These are phyloP conservation scores for Euwallacea similis DNA, from an alignment of 1,140 invertebrate genomes.

Conservation along the genomic window DNA sequence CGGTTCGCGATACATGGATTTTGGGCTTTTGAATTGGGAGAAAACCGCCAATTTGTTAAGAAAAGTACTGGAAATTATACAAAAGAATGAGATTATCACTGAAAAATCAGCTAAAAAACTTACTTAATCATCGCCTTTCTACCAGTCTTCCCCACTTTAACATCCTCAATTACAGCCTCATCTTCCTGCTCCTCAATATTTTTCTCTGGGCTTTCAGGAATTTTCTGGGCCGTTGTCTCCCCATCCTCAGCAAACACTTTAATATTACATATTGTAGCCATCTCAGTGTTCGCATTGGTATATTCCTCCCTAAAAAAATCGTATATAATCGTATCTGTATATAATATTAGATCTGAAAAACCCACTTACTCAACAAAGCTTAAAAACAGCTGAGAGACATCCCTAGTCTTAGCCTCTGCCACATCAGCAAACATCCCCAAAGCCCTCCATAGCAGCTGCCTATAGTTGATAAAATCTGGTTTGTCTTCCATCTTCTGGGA, in stretches of 20 bases:
- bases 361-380: constrained; percentile 68
- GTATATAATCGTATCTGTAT: neutral
- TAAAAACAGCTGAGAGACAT: constrained; percentile 76
- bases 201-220: constrained; percentile 48
- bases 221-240: neutral
- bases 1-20: constrained; percentile 72
- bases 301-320: constrained; percentile 54
- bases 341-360: constrained; percentile 1
- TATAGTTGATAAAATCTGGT: constrained; percentile 73
- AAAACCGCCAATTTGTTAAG: constrained; percentile 76
- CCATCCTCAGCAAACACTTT: constrained; percentile 34
- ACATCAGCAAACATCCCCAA: constrained; percentile 73
- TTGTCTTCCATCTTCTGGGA: constrained; percentile 57
- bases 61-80: constrained; percentile 61
- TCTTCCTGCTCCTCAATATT: constrained; percentile 35
- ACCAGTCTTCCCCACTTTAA: constrained; percentile 43
- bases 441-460: constrained; percentile 77
- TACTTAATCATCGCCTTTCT: constrained; percentile 42
- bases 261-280: constrained; percentile 57
- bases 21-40: constrained; percentile 78
- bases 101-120: constrained; percentile 12
- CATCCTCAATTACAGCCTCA: constrained; percentile 44
- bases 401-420: constrained; percentile 76
- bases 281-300: constrained; percentile 56
- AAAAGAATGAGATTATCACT: neutral